Evolutionary conservation across 2,113 vertebrate species (phyloP).

Genomic region (Cyphomyrus plagiostoma): DNA sequence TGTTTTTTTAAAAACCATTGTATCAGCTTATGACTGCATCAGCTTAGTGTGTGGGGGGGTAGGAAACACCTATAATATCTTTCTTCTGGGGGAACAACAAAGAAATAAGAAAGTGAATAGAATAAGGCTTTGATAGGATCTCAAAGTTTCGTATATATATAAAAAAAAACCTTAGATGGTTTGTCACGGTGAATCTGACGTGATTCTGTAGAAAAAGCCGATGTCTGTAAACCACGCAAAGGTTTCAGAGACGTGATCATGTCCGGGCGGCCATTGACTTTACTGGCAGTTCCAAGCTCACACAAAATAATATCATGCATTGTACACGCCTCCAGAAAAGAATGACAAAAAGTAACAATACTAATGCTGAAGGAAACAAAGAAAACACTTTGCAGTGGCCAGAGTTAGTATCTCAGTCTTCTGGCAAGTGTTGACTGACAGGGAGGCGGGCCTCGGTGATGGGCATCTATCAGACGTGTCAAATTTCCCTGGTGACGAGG

Average conservation of each 20-base stretch:
- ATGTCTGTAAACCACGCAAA: constrained; percentile 42
- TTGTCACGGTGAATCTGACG: constrained; percentile 52
- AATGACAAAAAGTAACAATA: constrained; percentile 23
- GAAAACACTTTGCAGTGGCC: constrained; percentile 41
- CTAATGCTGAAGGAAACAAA: constrained; percentile 37
- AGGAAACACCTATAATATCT: not conserved
- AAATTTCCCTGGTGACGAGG: constrained; percentile 56
- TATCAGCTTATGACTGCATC: not conserved
- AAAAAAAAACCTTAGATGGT: constrained; percentile 60
- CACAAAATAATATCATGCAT: constrained; percentile 65
- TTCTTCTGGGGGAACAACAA: constrained; percentile 11
- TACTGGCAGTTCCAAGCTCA: constrained; percentile 49
- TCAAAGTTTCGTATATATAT: constrained; percentile 65
- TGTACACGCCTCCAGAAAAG: constrained; percentile 39
- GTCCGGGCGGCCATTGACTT: constrained; percentile 38
- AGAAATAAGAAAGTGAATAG: constrained; percentile 27
- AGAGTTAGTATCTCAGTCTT: constrained; percentile 45
- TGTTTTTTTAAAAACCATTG: not conserved
- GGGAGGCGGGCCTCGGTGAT: constrained; percentile 51
- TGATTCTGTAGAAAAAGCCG: constrained; percentile 34
- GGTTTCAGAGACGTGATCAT: constrained; percentile 34
- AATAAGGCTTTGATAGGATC: constrained; percentile 42
- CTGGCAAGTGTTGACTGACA: constrained; percentile 51
- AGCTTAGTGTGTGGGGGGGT: not conserved
- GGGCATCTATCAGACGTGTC: constrained; percentile 62